Evolutionary conservation across 2,797 vertebrate species (phyloP).

Genomic region (Manis javanica): DNA sequence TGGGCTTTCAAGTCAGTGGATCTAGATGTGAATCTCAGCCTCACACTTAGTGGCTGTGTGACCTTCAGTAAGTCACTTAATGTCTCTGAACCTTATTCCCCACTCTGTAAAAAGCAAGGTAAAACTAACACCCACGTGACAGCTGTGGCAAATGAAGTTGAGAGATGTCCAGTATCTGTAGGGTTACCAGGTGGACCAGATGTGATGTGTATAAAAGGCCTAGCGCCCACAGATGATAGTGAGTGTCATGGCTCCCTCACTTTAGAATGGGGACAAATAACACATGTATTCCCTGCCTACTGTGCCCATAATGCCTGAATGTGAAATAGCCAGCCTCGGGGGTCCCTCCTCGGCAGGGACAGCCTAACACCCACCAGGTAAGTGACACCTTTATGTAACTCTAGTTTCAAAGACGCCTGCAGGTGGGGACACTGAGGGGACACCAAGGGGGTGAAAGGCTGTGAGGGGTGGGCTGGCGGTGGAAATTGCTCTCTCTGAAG

Average conservation of each 20-base stretch:
- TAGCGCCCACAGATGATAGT: background rate
- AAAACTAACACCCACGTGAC: background rate
- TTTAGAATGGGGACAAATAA: background rate
- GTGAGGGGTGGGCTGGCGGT: background rate
- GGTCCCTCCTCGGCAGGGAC: background rate
- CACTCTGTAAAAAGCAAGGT: background rate
- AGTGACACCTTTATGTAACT: background rate
- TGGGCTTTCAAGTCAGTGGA: background rate
- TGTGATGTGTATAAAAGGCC: background rate
- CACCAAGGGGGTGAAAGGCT: rapidly evolving
- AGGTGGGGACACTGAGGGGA: background rate
- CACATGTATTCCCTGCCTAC: background rate
- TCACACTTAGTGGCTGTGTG: background rate
- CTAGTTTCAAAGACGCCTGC: background rate
- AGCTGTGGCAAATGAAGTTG: background rate
- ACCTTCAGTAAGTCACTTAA: background rate
- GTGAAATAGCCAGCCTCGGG: background rate
- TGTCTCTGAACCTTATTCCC: background rate
- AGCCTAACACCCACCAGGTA: background rate
- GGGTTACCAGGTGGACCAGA: background rate
- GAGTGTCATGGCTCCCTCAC: background rate
- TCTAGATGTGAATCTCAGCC: background rate
- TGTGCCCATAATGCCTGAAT: rapidly evolving
- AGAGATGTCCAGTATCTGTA: background rate
- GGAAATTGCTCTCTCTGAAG: background rate